These are phyloP conservation scores for Brevimyrus niger DNA, from an alignment of 2,113 vertebrate genomes.

Conservation along the genomic window DNA sequence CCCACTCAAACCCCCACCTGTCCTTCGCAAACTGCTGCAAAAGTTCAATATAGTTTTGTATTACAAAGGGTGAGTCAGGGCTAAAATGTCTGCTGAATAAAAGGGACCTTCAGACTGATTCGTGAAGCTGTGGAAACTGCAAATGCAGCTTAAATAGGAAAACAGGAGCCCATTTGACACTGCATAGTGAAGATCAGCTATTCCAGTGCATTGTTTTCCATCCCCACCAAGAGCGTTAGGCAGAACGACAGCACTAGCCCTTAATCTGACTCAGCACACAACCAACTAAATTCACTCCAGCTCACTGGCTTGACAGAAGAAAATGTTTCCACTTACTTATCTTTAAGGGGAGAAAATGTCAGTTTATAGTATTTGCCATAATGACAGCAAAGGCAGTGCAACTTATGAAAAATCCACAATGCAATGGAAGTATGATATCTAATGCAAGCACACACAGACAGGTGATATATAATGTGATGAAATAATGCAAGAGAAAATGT, in stretches of 20 bases:
- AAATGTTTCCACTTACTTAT: neutral
- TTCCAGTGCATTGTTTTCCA: neutral
- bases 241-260: neutral
- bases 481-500: neutral
- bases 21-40: neutral
- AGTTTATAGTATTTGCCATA: neutral
- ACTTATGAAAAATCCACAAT: neutral
- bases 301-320: neutral
- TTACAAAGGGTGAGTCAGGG: neutral
- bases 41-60: neutral
- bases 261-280: neutral
- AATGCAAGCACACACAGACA: neutral
- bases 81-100: neutral
- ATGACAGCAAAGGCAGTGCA: neutral
- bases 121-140: neutral
- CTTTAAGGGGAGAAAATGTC: neutral
- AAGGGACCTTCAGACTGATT: neutral
- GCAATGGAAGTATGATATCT: neutral
- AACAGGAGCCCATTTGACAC: neutral
- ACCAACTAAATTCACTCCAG: neutral
- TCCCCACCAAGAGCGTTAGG: neutral
- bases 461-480: neutral
- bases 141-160: conserved; percentile 8
- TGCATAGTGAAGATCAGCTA: neutral
- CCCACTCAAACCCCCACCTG: neutral